Evolutionary conservation across 2,888 invertebrate genomes (phyloP).

Genomic region (Sthenelais limicola): DNA sequence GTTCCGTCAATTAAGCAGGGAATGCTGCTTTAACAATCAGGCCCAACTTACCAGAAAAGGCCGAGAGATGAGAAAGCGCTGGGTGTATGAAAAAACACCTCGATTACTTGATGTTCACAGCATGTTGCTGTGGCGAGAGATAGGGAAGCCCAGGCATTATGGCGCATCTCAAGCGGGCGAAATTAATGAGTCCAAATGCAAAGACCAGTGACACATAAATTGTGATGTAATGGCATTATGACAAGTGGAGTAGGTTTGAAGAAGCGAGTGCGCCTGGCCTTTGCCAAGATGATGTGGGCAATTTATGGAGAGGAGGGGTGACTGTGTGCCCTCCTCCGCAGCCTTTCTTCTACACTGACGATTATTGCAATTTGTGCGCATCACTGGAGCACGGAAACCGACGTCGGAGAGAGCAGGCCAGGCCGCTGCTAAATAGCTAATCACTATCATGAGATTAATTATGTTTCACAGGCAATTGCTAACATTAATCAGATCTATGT

Average conservation of each 20-base stretch:
- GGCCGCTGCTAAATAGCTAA: slow-evolving; percentile 29
- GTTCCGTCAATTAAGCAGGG: too few species aligned
- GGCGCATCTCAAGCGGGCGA: slow-evolving; percentile 34
- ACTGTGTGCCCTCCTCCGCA: neutral
- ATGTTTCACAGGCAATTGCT: slow-evolving; percentile 39
- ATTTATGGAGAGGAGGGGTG: slow-evolving; percentile 24
- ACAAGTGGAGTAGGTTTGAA: slow-evolving; percentile 32
- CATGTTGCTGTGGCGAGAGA: slow-evolving; percentile 34
- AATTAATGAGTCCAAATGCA: slow-evolving; percentile 21
- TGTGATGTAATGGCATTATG: slow-evolving; percentile 34
- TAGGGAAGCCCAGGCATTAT: slow-evolving; percentile 35
- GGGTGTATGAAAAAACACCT: slow-evolving; percentile 14
- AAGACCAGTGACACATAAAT: slow-evolving; percentile 39
- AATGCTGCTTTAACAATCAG: too few species aligned
- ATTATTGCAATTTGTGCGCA: slow-evolving; percentile 38
- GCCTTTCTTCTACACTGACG: slow-evolving; percentile 17
- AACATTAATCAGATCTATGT: slow-evolving; percentile 31
- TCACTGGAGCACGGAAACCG: slow-evolving; percentile 13
- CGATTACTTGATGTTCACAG: slow-evolving; percentile 38
- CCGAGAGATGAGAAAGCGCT: too few species aligned
- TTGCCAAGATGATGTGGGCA: slow-evolving; percentile 25
- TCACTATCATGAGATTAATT: slow-evolving; percentile 36
- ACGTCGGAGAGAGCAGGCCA: neutral
- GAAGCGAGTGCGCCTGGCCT: slow-evolving; percentile 20
- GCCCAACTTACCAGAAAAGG: too few species aligned